Evolutionary conservation across 2,888 invertebrate genomes (phyloP).

Genomic region (Microdon myrmicae): DNA sequence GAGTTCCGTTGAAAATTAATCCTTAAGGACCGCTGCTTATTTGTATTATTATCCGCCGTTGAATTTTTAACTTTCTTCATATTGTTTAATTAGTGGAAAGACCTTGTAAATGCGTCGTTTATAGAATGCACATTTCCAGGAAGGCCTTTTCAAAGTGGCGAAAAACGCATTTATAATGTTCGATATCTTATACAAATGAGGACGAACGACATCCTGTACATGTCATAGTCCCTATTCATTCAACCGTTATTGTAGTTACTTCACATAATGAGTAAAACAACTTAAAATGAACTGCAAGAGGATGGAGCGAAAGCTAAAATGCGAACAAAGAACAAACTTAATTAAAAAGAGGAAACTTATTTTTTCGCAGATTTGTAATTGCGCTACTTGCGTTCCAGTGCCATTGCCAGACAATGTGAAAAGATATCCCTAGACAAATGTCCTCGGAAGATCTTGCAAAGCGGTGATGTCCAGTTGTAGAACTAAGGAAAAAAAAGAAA

Average conservation of each 20-base stretch:
- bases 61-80: too few species aligned
- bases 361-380: constrained; percentile 34
- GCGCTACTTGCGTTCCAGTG: constrained; percentile 19
- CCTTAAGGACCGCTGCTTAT: too few species aligned
- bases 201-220: too few species aligned
- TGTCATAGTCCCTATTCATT: too few species aligned
- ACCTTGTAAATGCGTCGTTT: too few species aligned
- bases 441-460: constrained; percentile 17
- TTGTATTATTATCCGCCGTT: too few species aligned
- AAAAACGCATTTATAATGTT: too few species aligned
- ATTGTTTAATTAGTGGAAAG: too few species aligned
- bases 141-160: too few species aligned
- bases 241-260: too few species aligned
- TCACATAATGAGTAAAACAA: constrained; percentile 10
- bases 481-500: constrained; percentile 4
- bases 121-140: too few species aligned
- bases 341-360: constrained; percentile 39
- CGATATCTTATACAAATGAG: too few species aligned
- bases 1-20: background rate
- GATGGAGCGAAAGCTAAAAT: background rate
- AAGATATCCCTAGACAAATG: constrained; percentile 21
- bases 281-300: background rate
- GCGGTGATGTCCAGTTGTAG: constrained; percentile 9
- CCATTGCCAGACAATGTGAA: constrained; percentile 3
- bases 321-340: constrained; percentile 16